phyloP scores from a whole-genome alignment of 2,113 vertebrate genomes.

The Ciconia maguari region DNA sequence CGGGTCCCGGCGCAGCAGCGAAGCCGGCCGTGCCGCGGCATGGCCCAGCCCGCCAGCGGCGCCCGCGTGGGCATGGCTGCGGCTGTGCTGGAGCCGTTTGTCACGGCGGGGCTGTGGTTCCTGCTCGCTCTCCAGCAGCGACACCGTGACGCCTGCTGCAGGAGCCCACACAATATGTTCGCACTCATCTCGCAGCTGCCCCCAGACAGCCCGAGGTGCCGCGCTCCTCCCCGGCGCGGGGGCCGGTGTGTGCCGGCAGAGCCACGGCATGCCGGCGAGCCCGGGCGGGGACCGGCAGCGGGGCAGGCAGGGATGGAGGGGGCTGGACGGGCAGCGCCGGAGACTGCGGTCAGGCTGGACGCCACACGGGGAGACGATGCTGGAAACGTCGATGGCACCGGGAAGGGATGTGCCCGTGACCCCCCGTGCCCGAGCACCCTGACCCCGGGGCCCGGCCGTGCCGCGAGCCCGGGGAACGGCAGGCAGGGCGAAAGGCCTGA shows the following conservation, averaged over 20 bases:
- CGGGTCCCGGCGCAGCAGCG: rapidly evolving
- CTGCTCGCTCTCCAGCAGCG: conserved; percentile 13
- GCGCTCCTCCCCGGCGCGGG: neutral
- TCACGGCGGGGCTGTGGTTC: neutral
- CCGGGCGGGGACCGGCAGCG: neutral
- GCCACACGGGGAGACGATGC: neutral
- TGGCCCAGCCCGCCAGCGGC: neutral
- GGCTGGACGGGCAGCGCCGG: neutral
- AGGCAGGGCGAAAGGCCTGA: neutral
- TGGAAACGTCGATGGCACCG: neutral
- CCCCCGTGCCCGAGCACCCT: rapidly evolving
- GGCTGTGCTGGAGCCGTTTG: neutral
- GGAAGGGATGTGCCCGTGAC: neutral
- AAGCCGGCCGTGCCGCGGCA: neutral
- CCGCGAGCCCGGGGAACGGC: rapidly evolving
- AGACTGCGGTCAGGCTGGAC: neutral
- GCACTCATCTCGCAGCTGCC: conserved; percentile 20
- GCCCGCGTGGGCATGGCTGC: neutral
- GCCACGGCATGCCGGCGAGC: neutral
- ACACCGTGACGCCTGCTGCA: neutral
- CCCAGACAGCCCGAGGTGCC: conserved; percentile 28
- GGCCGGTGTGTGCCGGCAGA: neutral
- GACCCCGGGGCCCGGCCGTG: neutral
- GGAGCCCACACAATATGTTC: conserved; percentile 6
- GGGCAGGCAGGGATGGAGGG: neutral